Percentiles rank a stretch among this genome's conserved stretches.
Conservation (phyloP, 2,113 vertebrate species). For the Fregata magnificens region DNA sequence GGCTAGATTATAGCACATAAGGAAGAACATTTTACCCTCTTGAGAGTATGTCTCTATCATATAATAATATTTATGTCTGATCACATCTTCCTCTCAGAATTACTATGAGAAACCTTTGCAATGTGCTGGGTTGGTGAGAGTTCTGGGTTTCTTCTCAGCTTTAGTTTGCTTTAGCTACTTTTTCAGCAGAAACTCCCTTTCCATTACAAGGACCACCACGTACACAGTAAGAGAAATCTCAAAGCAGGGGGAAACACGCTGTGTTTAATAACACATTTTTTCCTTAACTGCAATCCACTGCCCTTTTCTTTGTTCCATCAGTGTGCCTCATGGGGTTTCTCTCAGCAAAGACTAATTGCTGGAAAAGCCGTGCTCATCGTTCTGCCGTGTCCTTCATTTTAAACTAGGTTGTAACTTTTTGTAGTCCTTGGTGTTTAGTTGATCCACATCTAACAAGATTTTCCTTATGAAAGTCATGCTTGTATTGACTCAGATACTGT, state of each 20-base stretch:
- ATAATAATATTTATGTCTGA: neutral
- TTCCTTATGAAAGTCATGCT: neutral
- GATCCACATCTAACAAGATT: neutral
- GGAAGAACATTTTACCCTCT: neutral
- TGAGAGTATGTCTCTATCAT: neutral
- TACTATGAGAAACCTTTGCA: neutral
- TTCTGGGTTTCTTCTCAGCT: neutral
- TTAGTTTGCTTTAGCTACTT: neutral
- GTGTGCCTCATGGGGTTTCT: neutral
- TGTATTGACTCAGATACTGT: neutral
- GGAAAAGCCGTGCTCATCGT: neutral
- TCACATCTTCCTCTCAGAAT: neutral
- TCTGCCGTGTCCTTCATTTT: neutral
- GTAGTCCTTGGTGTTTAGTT: neutral
- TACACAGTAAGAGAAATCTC: neutral
- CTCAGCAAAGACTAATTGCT: neutral
- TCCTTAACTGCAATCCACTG: neutral
- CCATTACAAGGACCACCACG: neutral
- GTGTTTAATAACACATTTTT: neutral
- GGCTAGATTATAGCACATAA: neutral
- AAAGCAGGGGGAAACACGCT: rapidly evolving
- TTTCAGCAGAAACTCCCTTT: neutral
- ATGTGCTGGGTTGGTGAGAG: neutral
- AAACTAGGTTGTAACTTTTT: neutral
- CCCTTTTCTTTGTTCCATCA: neutral